These are phyloP conservation scores for Danaus chrysippus DNA, from an alignment of 2,888 invertebrate species.

Conservation along the genomic window DNA sequence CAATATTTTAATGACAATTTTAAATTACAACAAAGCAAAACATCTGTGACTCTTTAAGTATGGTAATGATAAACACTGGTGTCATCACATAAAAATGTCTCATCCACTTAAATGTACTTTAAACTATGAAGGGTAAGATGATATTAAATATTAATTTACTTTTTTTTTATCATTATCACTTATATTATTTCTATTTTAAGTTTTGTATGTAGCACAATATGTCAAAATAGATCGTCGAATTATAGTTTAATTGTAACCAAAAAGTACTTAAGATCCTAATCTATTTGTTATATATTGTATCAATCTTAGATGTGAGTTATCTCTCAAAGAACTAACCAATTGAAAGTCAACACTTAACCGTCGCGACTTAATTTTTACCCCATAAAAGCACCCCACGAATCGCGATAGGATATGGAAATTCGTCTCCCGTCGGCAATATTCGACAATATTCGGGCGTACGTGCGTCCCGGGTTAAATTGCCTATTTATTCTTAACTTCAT, in stretches of 20 bases:
- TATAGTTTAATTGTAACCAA: no score
- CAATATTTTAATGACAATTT: no score
- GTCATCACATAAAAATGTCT: neutral
- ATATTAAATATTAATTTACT: neutral
- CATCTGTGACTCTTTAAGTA: neutral
- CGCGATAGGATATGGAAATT: constrained; percentile 77
- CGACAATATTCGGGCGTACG: constrained; percentile 75
- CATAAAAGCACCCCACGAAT: constrained; percentile 76
- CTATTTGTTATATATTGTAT: neutral
- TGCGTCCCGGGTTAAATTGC: constrained; percentile 76
- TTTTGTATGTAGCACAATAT: no score
- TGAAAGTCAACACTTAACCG: constrained; percentile 63
- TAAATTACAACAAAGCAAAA: no score
- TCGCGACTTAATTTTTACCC: constrained; percentile 76
- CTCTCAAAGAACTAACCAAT: constrained; percentile 49
- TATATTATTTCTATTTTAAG: no score
- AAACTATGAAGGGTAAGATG: neutral
- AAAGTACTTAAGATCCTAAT: no score
- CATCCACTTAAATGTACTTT: constrained; percentile 4
- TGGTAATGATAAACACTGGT: neutral
- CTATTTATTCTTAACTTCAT: constrained; percentile 81
- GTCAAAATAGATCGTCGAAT: no score
- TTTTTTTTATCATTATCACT: neutral
- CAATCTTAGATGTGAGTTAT: neutral
- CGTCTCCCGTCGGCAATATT: constrained; percentile 71